Percentiles rank a stretch among this genome's conserved stretches.
Conservation (phyloP, 2,888 invertebrate genomes). For the Autographa gamma region DNA sequence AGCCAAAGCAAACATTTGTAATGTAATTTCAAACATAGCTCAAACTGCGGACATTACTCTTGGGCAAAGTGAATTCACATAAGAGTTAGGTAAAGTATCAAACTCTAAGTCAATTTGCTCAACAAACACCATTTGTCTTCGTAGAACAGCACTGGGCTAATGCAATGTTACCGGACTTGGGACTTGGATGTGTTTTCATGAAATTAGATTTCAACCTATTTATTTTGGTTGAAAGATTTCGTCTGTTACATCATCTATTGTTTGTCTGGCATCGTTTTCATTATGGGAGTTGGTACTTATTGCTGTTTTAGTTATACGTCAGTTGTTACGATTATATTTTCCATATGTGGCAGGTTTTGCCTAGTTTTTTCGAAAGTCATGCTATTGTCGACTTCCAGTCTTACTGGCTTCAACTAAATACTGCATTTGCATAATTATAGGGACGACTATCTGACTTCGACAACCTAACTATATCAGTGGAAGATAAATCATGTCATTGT, state of each 20-base stretch:
- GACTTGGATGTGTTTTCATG: conserved; percentile 35
- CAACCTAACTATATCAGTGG: too few relatives aligned
- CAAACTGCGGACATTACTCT: conserved; percentile 50
- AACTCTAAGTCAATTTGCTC: conserved; percentile 65
- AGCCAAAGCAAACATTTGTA: conserved; percentile 35
- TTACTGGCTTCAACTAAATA: too few relatives aligned
- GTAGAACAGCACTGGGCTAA: conserved; percentile 51
- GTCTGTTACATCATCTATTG: conserved; percentile 8
- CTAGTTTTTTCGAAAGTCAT: too few relatives aligned
- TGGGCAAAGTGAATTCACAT: conserved; percentile 51
- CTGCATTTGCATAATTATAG: too few relatives aligned
- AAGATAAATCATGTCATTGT: too few relatives aligned
- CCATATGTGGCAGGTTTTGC: too few relatives aligned
- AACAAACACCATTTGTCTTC: conserved; percentile 68
- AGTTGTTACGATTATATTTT: too few relatives aligned
- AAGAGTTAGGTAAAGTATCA: conserved; percentile 65
- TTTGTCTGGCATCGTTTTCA: conserved; percentile 2
- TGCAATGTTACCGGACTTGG: conserved; percentile 54
- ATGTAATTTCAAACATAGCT: conserved; percentile 46
- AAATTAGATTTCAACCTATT: conserved; percentile 45
- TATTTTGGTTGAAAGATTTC: conserved; percentile 32
- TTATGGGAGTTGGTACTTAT: background rate
- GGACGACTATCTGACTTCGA: too few relatives aligned
- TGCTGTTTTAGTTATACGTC: too few relatives aligned
- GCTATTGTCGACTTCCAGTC: too few relatives aligned